A percentile compares a stretch with the other conserved stretches of the same genome.
phyloP scores from a whole-genome alignment of 2,113 vertebrate genomes.

The Leiothrix lutea region DNA sequence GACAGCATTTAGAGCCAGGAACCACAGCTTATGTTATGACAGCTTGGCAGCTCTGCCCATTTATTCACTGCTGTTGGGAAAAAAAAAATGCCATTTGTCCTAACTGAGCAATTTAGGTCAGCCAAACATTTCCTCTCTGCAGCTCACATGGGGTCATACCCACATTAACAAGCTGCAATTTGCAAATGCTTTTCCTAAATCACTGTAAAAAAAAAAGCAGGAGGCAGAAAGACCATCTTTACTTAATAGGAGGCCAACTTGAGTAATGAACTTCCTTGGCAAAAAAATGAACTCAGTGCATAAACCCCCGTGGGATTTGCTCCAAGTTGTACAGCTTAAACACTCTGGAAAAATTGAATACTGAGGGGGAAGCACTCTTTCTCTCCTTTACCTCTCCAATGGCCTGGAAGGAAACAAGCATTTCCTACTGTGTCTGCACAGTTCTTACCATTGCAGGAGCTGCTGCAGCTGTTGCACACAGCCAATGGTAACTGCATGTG shows the following conservation, averaged over 20 bases:
- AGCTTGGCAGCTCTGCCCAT: not conserved
- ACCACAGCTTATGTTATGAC: not conserved
- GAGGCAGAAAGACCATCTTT: not conserved
- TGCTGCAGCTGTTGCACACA: accelerated
- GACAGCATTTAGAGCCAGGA: not conserved
- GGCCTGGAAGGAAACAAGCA: not conserved
- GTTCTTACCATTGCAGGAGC: not conserved
- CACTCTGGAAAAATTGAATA: not conserved
- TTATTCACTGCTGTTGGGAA: not conserved
- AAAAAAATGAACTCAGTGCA: not conserved
- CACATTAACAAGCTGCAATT: not conserved
- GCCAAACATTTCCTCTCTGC: not conserved
- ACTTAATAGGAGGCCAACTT: not conserved
- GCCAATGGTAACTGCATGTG: not conserved
- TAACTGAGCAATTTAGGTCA: not conserved
- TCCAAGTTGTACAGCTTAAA: not conserved
- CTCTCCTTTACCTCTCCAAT: not conserved
- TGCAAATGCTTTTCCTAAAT: not conserved
- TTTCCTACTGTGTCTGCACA: not conserved
- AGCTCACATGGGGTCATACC: not conserved
- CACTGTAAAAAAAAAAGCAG: not conserved
- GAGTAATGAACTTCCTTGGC: not conserved
- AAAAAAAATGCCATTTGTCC: not conserved
- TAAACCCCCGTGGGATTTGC: not conserved
- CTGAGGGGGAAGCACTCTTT: not conserved